Conservation (phyloP, 2,888 invertebrate genomes). For the Zootermopsis nevadensis region DNA sequence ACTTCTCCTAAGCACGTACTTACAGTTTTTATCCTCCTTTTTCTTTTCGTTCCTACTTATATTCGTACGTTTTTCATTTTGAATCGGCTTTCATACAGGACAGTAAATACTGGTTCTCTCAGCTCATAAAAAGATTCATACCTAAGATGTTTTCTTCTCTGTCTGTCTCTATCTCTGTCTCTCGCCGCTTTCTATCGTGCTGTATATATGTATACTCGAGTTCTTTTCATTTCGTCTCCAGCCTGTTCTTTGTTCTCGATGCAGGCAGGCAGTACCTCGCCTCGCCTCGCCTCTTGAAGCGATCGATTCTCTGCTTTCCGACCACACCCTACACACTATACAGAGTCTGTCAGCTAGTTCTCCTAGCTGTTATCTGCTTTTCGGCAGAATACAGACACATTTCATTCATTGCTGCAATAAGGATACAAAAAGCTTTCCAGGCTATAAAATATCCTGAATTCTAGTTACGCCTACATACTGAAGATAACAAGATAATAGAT, state of each 20-base stretch:
- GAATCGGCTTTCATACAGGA: conserved; percentile 24
- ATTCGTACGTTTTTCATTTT: conserved; percentile 23
- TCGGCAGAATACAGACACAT: background rate
- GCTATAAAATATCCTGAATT: background rate
- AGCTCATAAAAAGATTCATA: conserved; percentile 35
- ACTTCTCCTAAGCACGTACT: background rate
- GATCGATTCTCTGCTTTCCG: conserved; percentile 18
- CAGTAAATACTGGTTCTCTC: conserved; percentile 22
- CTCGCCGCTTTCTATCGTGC: background rate
- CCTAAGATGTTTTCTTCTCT: conserved; percentile 21
- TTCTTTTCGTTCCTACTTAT: conserved; percentile 15
- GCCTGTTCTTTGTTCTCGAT: background rate
- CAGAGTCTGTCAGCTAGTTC: background rate
- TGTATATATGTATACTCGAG: conserved; percentile 21
- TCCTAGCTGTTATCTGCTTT: conserved; percentile 21
- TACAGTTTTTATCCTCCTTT: conserved; percentile 3
- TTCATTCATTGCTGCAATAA: background rate
- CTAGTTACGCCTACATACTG: no score
- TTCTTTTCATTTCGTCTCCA: background rate
- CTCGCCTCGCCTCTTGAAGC: background rate
- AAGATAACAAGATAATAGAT: no score
- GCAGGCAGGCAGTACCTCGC: background rate
- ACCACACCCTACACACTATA: conserved; percentile 23
- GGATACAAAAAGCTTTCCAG: background rate
- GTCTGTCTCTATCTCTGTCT: background rate